Base-by-base conservation (phyloP, 1,140 invertebrate genomes). In the Achatina immaculata region DNA sequence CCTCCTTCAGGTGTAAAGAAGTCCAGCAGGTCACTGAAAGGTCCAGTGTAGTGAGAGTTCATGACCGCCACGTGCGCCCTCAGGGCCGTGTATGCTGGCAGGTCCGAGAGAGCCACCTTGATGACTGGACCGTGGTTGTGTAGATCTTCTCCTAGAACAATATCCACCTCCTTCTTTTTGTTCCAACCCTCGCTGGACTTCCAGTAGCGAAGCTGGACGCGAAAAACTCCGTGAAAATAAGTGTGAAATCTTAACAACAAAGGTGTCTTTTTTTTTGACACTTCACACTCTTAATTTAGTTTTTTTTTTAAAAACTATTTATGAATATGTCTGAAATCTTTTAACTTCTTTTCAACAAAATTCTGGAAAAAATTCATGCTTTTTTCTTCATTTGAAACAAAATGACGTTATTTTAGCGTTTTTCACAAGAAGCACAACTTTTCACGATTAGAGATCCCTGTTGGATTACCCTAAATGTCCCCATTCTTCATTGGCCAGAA, bases 11-110 rank as follows among this genome's bases (percentile, higher is more conserved):
- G 96, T 7, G 96, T 99, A 66, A 95, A 93, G 89, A 99, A 97
- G 82, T 94, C 94, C 36, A 99, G 93, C 0, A 93, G 94, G 84
- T 96, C 95, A 86, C 96, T 98, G 0, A 95, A 93, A 16, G 97
- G 96, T 48, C 98, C 98, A 89, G 96, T 96, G 90, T 96, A 96
- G 62, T 92, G 92, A 3, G 95, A 95, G 90, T 99, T 99, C 90
- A 96, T 97, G 1, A 95, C 98, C 55, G 96, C 92, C 58, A 99
- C 96, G 83, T 95, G 94, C 0, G 96, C 97, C 88, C 94, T 95
- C 89, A 99, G 98, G 89, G 95, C 95, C 40, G 96, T 95, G 90
- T 95, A 95, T 0, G 98, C 87, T 21, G 89, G 89, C 9, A 90
- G 84, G 36, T 86, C 84, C 40, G 81, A 80, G 0, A 89, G 83